Evolutionary conservation across 2,797 vertebrate genomes (phyloP), one percentile per base, ranked within the genome.

Genomic region (Epinephelus malabaricus): DNA sequence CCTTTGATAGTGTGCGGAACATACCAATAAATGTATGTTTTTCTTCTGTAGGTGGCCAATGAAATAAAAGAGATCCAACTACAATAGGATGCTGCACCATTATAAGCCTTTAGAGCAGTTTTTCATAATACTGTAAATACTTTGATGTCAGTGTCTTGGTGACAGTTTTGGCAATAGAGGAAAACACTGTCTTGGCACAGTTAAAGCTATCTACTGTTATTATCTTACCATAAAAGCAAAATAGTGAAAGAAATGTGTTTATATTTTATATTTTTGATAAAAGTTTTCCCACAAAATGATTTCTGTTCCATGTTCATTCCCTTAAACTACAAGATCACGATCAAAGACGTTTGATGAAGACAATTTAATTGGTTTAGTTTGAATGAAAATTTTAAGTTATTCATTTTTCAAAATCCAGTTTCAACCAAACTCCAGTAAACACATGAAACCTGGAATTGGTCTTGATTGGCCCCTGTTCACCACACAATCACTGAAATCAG

Each of bases 401-500:
- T 69, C 38, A n/a, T 51, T 80, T 68, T 51, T 64, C 19, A 65
- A 76, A 70, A 70, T 40, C 23, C 47, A n/a, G n/a, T 34, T 83
- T 18, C 14, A 58, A 46, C 62, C 18, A 55, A 72, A 54, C 47
- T 30, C 2, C 17, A 38, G 70, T 49, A 30, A 83, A 83, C 76
- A 79, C 38, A 73, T 40, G 51, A 27, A 59, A 71, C 46, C 67
- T 65, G 49, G 43, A 76, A 61, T 71, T 75, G 46, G 55, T 53
- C 64, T 69, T 79, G 68, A 85, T 85, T 79, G 63, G 10, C 54
- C 21, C 21, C 14, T 47, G 18, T 38, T 53, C 60, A 68, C 75
- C 67, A 54, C 68, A 81, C 72, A 87, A 79, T 85, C 70, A 67
- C 54, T 69, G 50, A 82, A 81, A 80, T 82, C 75, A 75, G 81